Evolutionary conservation across 2,888 invertebrate genomes (phyloP).

Genomic region (Catocala sponsa): DNA sequence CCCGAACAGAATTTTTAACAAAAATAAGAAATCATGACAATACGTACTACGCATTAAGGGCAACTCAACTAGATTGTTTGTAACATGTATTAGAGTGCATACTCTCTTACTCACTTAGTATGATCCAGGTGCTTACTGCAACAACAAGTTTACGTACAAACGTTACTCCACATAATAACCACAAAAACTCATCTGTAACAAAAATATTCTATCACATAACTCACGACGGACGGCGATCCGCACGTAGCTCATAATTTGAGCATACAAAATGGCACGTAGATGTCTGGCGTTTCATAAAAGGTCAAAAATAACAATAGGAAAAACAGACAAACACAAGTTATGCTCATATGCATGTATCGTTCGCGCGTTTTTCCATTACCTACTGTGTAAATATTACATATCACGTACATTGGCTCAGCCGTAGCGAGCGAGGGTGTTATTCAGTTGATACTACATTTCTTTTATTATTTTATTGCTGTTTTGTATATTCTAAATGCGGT

Average conservation of each 20-base stretch:
- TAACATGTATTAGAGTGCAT: too few species aligned
- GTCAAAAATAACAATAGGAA: conserved; percentile 33
- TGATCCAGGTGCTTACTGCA: too few species aligned
- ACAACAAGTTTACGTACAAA: too few species aligned
- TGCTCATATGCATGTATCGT: conserved; percentile 2
- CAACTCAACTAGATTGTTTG: too few species aligned
- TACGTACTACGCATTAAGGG: too few species aligned
- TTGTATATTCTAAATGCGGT: too few species aligned
- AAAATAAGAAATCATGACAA: too few species aligned
- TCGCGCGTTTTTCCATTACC: background rate
- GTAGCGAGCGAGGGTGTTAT: too few species aligned
- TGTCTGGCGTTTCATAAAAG: conserved; percentile 30
- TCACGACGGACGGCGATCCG: conserved; percentile 15
- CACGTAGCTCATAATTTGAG: conserved; percentile 26
- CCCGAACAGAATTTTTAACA: too few species aligned
- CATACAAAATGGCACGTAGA: conserved; percentile 30
- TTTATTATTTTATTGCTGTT: too few species aligned
- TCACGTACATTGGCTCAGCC: background rate
- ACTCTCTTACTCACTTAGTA: too few species aligned
- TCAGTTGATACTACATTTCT: too few species aligned
- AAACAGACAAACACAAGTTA: conserved; percentile 29
- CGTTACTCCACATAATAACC: background rate
- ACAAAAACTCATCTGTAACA: background rate
- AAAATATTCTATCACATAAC: conserved; percentile 5
- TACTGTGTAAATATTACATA: background rate